Evolutionary conservation across 2,113 vertebrate species (phyloP).

Genomic region (Panthera uncia): DNA sequence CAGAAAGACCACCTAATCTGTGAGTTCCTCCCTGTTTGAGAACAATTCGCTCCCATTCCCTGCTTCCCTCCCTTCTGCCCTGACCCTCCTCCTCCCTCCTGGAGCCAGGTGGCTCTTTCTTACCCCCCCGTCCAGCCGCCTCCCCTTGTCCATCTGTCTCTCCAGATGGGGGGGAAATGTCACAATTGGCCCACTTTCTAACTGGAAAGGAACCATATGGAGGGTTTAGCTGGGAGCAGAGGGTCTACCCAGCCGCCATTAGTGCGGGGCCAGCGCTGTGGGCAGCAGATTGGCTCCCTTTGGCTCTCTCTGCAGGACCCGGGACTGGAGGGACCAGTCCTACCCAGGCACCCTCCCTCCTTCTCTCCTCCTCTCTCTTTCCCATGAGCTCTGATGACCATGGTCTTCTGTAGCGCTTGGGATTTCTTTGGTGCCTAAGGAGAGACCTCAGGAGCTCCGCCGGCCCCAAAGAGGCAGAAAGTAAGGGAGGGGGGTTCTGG

Average conservation of each 20-base stretch:
- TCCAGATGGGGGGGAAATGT: slow-evolving; percentile 81
- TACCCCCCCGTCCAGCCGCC: slow-evolving; percentile 67
- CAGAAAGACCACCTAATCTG: not conserved
- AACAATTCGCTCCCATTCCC: not conserved
- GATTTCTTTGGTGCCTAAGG: not conserved
- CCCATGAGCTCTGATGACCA: rapidly evolving
- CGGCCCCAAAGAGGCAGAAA: not conserved
- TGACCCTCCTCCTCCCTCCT: not conserved
- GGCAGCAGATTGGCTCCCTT: not conserved
- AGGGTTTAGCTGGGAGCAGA: not conserved
- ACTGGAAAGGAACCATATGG: slow-evolving; percentile 70
- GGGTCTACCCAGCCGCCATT: not conserved
- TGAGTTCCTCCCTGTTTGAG: not conserved
- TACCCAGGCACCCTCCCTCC: not conserved
- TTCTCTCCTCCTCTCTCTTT: not conserved
- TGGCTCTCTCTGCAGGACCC: not conserved
- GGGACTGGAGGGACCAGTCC: not conserved
- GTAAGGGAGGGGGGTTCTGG: not conserved
- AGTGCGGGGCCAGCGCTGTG: not conserved
- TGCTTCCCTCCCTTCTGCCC: not conserved
- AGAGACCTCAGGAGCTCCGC: not conserved
- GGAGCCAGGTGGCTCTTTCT: slow-evolving; percentile 59
- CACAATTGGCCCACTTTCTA: slow-evolving; percentile 76
- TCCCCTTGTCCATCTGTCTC: slow-evolving; percentile 85
- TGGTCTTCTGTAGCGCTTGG: not conserved